Conservation (phyloP, 2,888 invertebrate species). For the Lycaena phlaeas region DNA sequence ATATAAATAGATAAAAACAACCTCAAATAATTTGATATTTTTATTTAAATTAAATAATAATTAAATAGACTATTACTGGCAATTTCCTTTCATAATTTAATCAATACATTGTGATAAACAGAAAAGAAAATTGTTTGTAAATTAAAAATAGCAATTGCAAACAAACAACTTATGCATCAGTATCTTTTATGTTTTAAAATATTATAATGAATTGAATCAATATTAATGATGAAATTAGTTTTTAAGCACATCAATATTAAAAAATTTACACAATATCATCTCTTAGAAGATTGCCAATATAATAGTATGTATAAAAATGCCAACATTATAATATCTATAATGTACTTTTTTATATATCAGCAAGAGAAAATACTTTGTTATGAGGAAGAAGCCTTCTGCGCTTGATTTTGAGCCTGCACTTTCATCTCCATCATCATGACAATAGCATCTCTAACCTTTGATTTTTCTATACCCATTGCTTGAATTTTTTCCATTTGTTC, state of each 20-base stretch:
- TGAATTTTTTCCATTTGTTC: constrained; percentile 97
- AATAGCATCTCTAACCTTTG: constrained; percentile 83
- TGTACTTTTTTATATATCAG: not conserved
- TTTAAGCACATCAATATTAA: not conserved
- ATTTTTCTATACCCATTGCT: constrained; percentile 85
- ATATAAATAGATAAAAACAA: not conserved
- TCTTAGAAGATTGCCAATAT: not conserved
- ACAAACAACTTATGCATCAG: too few species aligned
- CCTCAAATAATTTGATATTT: not conserved
- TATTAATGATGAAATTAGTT: too few species aligned
- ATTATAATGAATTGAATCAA: too few species aligned
- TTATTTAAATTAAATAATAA: constrained; percentile 1
- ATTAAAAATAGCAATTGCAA: not conserved
- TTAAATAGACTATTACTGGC: not conserved
- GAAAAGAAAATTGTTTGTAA: constrained; percentile 2
- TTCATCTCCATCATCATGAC: constrained; percentile 85
- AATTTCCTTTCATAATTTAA: too few species aligned
- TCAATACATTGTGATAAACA: not conserved
- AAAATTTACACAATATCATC: not conserved
- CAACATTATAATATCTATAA: not conserved
- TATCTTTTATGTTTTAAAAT: too few species aligned
- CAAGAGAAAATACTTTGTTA: constrained; percentile 30
- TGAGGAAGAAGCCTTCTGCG: constrained; percentile 47
- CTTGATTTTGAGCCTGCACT: constrained; percentile 67
- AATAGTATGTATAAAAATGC: not conserved